phyloP scores from a whole-genome alignment of 2,113 vertebrate species.

The Caranx ignobilis region DNA sequence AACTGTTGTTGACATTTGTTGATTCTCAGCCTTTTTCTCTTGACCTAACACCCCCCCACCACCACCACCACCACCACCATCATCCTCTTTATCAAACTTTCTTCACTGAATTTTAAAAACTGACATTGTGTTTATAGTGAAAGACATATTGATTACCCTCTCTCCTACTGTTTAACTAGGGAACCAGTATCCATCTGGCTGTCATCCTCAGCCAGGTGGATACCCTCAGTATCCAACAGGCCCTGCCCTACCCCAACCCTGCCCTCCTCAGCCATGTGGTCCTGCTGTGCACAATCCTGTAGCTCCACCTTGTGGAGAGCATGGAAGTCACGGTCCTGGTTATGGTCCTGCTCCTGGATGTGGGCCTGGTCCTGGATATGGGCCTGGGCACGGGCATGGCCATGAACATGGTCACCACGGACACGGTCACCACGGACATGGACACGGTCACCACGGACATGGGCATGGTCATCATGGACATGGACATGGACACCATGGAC shows the following conservation, averaged over 20 bases:
- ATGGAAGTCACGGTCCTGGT: not conserved
- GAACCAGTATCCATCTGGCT: slow-evolving; percentile 12
- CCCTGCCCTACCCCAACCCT: not conserved
- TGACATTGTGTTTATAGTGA: not conserved
- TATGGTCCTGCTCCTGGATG: not conserved
- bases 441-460: not conserved
- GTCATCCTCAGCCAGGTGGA: not conserved
- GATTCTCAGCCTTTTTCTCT: not conserved
- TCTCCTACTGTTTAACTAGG: not conserved
- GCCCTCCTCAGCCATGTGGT: slow-evolving; percentile 1
- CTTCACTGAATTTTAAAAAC: not conserved
- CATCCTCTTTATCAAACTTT: not conserved
- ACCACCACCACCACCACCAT: too few species aligned
- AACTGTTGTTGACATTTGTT: not conserved
- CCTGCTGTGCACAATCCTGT: not conserved
- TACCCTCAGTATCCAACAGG: slow-evolving; percentile 1
- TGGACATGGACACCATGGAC: not conserved
- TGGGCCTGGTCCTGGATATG: not conserved
- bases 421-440: not conserved
- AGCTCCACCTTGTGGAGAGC: slow-evolving; percentile 11
- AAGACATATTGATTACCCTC: not conserved
- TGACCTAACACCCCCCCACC: not conserved
- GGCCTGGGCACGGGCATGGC: not conserved
- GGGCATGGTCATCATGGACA: not conserved
- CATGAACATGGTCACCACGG: not conserved